Conservation (phyloP, 2,113 vertebrate species). For the Hoplias malabaricus region DNA sequence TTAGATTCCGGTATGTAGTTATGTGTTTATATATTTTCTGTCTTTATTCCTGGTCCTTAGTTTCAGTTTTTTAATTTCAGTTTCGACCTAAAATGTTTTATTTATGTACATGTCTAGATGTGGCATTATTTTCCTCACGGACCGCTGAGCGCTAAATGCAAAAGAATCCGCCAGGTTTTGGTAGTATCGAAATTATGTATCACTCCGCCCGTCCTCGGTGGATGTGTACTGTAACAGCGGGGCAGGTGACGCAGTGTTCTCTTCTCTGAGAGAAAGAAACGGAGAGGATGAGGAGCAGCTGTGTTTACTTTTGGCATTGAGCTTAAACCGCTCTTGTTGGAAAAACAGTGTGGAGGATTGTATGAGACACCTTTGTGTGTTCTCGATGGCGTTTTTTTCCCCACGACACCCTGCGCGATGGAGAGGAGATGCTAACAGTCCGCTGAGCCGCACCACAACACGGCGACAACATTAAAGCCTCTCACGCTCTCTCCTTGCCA, state of each 20-base stretch:
- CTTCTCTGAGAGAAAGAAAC: conserved; percentile 18
- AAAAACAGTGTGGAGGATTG: conserved; percentile 13
- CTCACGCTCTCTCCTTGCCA: conserved; percentile 11
- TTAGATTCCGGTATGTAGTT: too few species aligned
- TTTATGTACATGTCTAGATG: too few species aligned
- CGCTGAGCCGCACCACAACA: conserved; percentile 18
- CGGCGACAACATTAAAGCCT: conserved; percentile 27
- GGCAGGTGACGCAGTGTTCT: conserved; percentile 37
- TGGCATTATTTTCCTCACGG: too few species aligned
- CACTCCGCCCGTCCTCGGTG: too few species aligned
- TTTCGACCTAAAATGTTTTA: too few species aligned
- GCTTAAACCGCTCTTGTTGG: neutral
- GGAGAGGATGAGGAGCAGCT: neutral
- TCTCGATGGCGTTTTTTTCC: conserved; percentile 22
- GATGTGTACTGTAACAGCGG: neutral
- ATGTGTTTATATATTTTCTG: too few species aligned
- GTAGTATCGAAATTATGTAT: too few species aligned
- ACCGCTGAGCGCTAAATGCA: too few species aligned
- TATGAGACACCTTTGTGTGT: neutral
- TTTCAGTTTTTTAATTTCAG: too few species aligned
- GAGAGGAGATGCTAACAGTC: conserved; percentile 16
- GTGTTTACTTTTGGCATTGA: neutral
- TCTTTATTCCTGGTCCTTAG: too few species aligned
- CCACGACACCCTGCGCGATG: conserved; percentile 14
- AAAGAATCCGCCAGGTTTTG: too few species aligned